Evolutionary conservation across 2,113 vertebrate genomes (phyloP), one percentile per base, ranked within the genome.

Genomic region (Lophura nycthemera): DNA sequence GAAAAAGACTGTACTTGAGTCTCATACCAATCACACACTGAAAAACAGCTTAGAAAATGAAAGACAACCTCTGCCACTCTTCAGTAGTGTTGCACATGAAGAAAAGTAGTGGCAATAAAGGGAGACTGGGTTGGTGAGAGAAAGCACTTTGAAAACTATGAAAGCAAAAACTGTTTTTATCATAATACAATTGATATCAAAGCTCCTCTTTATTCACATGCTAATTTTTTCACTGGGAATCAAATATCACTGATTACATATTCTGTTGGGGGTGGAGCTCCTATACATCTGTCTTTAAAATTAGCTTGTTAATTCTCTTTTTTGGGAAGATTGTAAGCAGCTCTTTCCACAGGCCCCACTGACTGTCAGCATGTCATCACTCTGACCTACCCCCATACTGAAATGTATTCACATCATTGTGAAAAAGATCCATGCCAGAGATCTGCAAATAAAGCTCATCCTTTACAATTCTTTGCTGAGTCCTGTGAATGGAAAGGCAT

Each of bases 41-140:
- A 96, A 86, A 83, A 71, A 30, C 50, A 84, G 43, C 75, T 95
- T 86, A 57, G 80, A 60, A 71, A 77, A 66, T 86, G 61, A 80
- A 73, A 65, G 90, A 38, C 65, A 93, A 75, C 77, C 61, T 93
- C 76, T 92, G 38, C 73, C 57, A 81, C 57, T 86, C 45, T 73
- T 94, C 19, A 61, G 73, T n/a, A 78, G 42, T 11, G 32, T 38
- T 19, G 52, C 54, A 40, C 38, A 43, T 66, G 61, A 92, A 83
- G 78, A 92, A 94, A 95, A 91, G 83, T 72, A 91, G 83, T 74
- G 19, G 52, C 89, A 83, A 59, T 77, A 83, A 95, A 90, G 40
- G 36, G 50, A 64, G 69, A 86, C 59, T 88, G 36, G 47, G 77
- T 48, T 38, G 34, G 64, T 67, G 91, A 75, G 56, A 57, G 17